Evolutionary conservation across 2,797 vertebrate species (phyloP).

Genomic region (Falco cherrug): DNA sequence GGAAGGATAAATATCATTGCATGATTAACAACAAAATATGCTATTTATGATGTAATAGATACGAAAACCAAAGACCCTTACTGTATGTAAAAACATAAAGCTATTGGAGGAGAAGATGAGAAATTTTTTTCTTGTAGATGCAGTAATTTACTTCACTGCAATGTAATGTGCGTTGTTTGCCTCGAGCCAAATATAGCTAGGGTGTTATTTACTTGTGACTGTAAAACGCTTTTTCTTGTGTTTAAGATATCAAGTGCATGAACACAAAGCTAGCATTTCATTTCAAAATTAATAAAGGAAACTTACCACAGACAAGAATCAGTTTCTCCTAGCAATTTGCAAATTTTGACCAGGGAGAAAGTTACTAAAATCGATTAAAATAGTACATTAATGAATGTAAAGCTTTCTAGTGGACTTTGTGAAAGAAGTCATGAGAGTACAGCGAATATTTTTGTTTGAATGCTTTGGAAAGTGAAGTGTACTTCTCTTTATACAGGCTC

Average conservation of each 20-base stretch:
- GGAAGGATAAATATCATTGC: not conserved
- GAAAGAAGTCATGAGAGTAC: not conserved
- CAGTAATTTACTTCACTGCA: not conserved
- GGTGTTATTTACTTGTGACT: not conserved
- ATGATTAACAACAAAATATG: not conserved
- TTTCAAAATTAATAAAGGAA: not conserved
- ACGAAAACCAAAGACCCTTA: not conserved
- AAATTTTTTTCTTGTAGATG: not conserved
- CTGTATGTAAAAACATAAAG: not conserved
- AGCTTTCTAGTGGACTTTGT: not conserved
- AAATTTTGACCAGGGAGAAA: not conserved
- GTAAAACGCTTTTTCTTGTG: not conserved
- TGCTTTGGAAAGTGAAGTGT: not conserved
- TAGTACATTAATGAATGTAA: not conserved
- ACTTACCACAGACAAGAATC: not conserved
- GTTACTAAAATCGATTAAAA: not conserved
- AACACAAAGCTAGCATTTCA: not conserved
- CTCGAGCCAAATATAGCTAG: not conserved
- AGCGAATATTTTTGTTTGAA: not conserved
- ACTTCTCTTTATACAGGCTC: not conserved
- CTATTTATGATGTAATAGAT: not conserved
- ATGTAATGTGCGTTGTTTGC: not conserved
- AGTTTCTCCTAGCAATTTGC: not conserved
- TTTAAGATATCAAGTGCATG: not conserved
- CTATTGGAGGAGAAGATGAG: not conserved